A percentile compares a stretch with the other conserved stretches of the same genome.
Evolutionary conservation across 2,113 vertebrate genomes (phyloP).

Genomic region (Rhipidura dahli): DNA sequence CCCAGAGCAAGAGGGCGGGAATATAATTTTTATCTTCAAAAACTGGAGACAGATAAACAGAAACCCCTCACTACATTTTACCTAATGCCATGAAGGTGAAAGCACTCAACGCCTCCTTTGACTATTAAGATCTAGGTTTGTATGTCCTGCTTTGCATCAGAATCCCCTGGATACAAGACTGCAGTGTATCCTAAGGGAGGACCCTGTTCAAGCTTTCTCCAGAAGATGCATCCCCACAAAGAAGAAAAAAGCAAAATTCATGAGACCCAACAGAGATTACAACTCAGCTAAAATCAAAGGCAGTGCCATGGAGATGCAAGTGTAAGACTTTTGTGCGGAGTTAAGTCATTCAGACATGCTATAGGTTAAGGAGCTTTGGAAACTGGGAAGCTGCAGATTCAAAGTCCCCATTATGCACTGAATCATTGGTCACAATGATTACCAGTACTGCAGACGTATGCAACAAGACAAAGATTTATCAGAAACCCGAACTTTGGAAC

Average conservation of each 20-base stretch:
- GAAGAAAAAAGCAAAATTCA: background rate
- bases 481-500: background rate
- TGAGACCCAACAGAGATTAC: background rate
- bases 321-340: background rate
- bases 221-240: background rate
- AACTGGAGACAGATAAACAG: background rate
- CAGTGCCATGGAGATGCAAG: background rate
- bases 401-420: background rate
- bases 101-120: background rate
- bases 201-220: background rate
- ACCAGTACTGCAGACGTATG: accelerated
- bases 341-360: background rate
- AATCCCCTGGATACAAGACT: background rate
- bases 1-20: background rate
- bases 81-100: background rate
- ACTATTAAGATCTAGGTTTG: background rate
- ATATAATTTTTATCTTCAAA: background rate
- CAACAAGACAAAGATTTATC: background rate
- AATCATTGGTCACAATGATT: background rate
- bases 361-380: background rate
- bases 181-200: background rate
- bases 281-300: background rate
- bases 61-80: background rate
- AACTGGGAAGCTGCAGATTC: background rate
- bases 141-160: background rate